Base-by-base conservation (phyloP, 2,888 invertebrate species). In the Chironomus tentans region DNA sequence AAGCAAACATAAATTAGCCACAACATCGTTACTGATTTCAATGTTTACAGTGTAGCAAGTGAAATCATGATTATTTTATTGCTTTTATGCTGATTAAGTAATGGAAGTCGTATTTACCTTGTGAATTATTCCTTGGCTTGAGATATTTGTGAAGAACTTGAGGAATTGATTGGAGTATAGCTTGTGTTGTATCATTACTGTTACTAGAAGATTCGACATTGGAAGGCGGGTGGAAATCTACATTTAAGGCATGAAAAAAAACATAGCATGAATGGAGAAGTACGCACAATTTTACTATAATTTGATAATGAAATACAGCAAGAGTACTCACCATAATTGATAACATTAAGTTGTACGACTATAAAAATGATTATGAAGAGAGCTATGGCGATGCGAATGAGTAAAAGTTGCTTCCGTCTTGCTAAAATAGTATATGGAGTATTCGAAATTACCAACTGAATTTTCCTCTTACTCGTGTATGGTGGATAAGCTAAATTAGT, bases 111-210 rank as follows among this genome's bases (percentile, higher is more conserved):
- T 18, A 13, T 84, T 81, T 78, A 86, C 86, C 85, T 75, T 80
- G 77, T 76, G 87, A 87, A 76, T 82, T 82, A 82, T 91, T 91
- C 80, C 88, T 89, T 65, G 89, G 87, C 21, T 90, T 90, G 78
- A 92, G 85, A 84, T 90, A 93, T 86, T 93, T 93, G 85, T 93
- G 93, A 78, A 93, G 85, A 79, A 92, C 91, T 46, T 89, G 89
- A 62, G 93, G 93, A 78, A 94, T 93, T 86, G 93, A 88, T 77
- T 92, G 91, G 78, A 93, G 85, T 75, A 94, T 91, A 79, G 92
- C 91, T 79, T 90, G 90, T 75, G 89, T 88, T 0, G 91, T 92
- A 80, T 93, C 92, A 82, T 93, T 93, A 48, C 2, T 38, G 10
- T 50, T 50, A 24, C 47, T 65, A 21, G 22, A n/a, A 79, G 87